These are phyloP conservation scores for Cephalopterus ornatus DNA, from an alignment of 2,113 vertebrate species.

Conservation along the genomic window DNA sequence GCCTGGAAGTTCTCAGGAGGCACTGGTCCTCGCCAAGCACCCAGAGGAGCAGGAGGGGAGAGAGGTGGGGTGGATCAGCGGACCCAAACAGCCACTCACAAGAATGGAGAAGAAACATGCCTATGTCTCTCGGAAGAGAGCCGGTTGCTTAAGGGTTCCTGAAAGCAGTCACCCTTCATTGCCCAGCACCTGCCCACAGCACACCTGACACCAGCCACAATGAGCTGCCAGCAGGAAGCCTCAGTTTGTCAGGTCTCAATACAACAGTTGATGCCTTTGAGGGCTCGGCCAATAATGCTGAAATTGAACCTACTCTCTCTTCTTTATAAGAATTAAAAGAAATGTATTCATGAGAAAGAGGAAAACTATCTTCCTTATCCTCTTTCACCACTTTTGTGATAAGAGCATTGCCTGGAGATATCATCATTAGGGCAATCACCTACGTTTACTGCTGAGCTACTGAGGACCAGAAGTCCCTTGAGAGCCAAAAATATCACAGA, in stretches of 20 bases:
- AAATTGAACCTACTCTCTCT: not conserved
- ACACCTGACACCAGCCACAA: not conserved
- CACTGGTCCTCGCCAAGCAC: not conserved
- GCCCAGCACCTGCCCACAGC: not conserved
- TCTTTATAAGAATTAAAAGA: not conserved
- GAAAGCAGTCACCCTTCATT: not conserved
- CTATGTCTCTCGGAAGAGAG: not conserved
- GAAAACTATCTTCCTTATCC: not conserved
- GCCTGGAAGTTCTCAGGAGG: constrained; percentile 45
- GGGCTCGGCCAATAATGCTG: not conserved
- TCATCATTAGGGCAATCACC: not conserved
- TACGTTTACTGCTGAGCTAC: not conserved
- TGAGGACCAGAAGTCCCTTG: not conserved
- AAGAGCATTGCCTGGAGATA: not conserved
- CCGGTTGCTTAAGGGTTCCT: constrained; percentile 12
- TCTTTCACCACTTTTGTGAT: not conserved
- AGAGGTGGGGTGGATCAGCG: not conserved
- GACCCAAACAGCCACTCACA: rapidly evolving
- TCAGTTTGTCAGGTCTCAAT: not conserved
- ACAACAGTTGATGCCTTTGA: not conserved
- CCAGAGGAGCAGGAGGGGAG: not conserved
- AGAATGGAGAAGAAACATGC: not conserved
- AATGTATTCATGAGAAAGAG: not conserved
- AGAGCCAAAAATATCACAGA: not conserved
- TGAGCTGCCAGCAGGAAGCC: not conserved